Evolutionary conservation across 2,888 invertebrate genomes (phyloP).

Genomic region (Sminthurides aquaticus): DNA sequence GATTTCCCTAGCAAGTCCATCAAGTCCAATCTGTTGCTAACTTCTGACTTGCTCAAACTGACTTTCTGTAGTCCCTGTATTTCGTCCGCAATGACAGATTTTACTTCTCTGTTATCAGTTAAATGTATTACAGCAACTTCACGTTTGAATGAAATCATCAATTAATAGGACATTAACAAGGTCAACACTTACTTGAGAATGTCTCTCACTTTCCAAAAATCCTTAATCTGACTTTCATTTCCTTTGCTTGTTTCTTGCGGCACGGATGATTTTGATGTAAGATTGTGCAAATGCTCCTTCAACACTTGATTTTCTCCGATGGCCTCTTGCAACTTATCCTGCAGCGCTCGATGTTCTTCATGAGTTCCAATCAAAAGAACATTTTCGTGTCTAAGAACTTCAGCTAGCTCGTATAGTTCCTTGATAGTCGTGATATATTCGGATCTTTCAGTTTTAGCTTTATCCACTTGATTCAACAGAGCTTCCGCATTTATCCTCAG

Average conservation of each 20-base stretch:
- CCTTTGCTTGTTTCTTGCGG: neutral
- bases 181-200: constrained; percentile 29
- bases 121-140: no score
- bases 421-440: constrained; percentile 31
- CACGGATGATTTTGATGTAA: constrained; percentile 18
- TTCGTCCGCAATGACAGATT: constrained; percentile 31
- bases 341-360: constrained; percentile 27
- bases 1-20: constrained; percentile 21
- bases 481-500: constrained; percentile 24
- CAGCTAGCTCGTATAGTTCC: constrained; percentile 32
- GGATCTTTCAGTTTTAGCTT: constrained; percentile 25
- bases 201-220: constrained; percentile 28
- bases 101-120: constrained; percentile 32
- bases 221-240: constrained; percentile 19
- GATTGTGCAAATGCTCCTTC: constrained; percentile 23
- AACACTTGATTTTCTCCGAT: constrained; percentile 30
- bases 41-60: constrained; percentile 14
- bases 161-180: no score
- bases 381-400: constrained; percentile 26
- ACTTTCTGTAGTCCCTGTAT: constrained; percentile 25
- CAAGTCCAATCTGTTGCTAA: constrained; percentile 11
- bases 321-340: constrained; percentile 24
- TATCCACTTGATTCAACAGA: constrained; percentile 24
- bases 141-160: no score
- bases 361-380: constrained; percentile 22